Conservation (phyloP, 2,888 invertebrate species). For the Eubasilissa splendida region DNA sequence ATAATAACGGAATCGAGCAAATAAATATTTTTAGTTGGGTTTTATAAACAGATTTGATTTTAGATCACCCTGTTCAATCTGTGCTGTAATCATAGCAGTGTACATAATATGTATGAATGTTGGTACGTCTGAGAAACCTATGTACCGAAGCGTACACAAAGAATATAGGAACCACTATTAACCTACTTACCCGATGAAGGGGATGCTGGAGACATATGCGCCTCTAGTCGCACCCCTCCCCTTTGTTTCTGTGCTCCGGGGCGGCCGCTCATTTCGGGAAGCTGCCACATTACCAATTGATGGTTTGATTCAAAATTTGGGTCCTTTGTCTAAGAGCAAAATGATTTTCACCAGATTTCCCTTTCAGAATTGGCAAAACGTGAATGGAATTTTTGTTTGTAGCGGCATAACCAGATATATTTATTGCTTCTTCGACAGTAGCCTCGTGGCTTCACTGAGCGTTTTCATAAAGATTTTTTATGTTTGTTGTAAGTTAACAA, state of each 20-base stretch:
- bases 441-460: too few relatives aligned
- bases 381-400: too few relatives aligned
- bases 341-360: too few relatives aligned
- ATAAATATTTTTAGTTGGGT: too few relatives aligned
- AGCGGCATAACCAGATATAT: too few relatives aligned
- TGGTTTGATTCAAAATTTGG: not conserved
- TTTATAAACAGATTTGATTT: too few relatives aligned
- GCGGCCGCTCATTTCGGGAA: not conserved
- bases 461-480: too few relatives aligned
- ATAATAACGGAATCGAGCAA: too few relatives aligned
- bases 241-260: not conserved
- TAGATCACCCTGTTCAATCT: constrained; percentile 3
- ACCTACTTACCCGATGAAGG: constrained; percentile 52
- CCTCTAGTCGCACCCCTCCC: not conserved
- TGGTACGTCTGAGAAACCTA: not conserved
- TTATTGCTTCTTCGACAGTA: too few relatives aligned
- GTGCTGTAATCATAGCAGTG: not conserved
- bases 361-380: too few relatives aligned
- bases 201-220: constrained; percentile 30
- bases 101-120: not conserved
- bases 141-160: constrained; percentile 13
- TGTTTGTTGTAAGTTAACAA: too few relatives aligned
- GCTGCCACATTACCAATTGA: not conserved
- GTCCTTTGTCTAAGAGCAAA: too few relatives aligned
- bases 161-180: constrained; percentile 45